Conservation (phyloP, 2,888 invertebrate species). For the Troides helena region DNA sequence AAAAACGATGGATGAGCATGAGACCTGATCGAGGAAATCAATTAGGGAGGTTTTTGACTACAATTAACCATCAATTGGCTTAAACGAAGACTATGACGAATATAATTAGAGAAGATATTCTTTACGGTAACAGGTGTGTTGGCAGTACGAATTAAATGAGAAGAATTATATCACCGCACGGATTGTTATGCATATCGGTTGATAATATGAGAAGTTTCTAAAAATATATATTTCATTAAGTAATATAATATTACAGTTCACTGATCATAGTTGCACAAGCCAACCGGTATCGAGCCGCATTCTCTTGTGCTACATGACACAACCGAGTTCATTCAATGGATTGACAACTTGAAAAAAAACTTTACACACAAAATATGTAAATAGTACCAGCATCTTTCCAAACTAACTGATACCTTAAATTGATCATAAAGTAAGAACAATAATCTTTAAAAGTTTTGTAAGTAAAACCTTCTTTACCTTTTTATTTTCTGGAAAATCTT, state of each 20-base stretch:
- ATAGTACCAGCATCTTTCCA: too few relatives aligned
- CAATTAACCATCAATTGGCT: not conserved
- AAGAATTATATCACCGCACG: not conserved
- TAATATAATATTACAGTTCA: constrained; percentile 25
- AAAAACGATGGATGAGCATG: not conserved
- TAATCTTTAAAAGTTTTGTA: too few relatives aligned
- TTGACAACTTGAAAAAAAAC: not conserved
- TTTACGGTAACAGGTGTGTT: not conserved
- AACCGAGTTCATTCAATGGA: constrained; percentile 8
- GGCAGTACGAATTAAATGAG: not conserved
- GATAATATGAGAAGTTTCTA: constrained; percentile 5
- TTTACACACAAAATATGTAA: not conserved
- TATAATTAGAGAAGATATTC: not conserved
- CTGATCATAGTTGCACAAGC: constrained; percentile 16
- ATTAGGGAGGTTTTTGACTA: not conserved
- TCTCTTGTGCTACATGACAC: constrained; percentile 6
- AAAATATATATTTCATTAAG: constrained; percentile 13
- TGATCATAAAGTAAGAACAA: too few relatives aligned
- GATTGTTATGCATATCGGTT: not conserved
- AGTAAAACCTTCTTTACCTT: too few relatives aligned
- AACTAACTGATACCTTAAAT: too few relatives aligned
- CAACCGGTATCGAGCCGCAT: constrained; percentile 7
- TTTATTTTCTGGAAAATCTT: too few relatives aligned
- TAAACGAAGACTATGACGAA: not conserved
- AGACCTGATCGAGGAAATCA: not conserved